These are phyloP conservation scores for Yponomeuta plumbellus DNA, from an alignment of 2,888 invertebrate species.

Conservation along the genomic window DNA sequence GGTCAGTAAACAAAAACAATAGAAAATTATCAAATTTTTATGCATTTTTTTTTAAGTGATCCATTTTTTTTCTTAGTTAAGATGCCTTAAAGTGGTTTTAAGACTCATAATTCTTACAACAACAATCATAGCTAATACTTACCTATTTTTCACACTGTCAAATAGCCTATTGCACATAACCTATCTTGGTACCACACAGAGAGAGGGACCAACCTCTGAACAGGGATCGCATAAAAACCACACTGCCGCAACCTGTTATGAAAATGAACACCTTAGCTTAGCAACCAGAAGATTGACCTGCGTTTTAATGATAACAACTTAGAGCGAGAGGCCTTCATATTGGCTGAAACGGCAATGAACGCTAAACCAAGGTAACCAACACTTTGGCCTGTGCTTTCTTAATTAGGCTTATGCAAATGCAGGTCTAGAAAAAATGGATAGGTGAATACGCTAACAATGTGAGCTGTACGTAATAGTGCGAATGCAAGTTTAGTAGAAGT, in stretches of 20 bases:
- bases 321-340: neutral
- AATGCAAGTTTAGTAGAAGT: too few species aligned
- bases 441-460: too few species aligned
- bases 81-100: too few species aligned
- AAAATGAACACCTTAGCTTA: conserved; percentile 25
- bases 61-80: too few species aligned
- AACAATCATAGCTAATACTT: too few species aligned
- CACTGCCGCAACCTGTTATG: conserved; percentile 30
- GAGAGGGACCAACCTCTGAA: conserved; percentile 5
- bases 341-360: neutral
- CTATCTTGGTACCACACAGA: neutral
- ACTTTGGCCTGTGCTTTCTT: neutral
- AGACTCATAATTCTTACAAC: neutral
- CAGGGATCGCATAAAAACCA: neutral
- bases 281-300: conserved; percentile 20
- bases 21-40: too few species aligned
- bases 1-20: too few species aligned
- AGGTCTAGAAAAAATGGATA: too few species aligned
- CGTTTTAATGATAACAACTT: neutral
- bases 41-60: too few species aligned
- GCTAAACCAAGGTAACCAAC: neutral
- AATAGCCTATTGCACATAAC: neutral
- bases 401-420: neutral
- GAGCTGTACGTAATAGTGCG: too few species aligned
- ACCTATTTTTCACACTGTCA: neutral